These are phyloP conservation scores for Ophthalmolycus amberensis DNA, from an alignment of 2,113 vertebrate genomes.

Conservation along the genomic window DNA sequence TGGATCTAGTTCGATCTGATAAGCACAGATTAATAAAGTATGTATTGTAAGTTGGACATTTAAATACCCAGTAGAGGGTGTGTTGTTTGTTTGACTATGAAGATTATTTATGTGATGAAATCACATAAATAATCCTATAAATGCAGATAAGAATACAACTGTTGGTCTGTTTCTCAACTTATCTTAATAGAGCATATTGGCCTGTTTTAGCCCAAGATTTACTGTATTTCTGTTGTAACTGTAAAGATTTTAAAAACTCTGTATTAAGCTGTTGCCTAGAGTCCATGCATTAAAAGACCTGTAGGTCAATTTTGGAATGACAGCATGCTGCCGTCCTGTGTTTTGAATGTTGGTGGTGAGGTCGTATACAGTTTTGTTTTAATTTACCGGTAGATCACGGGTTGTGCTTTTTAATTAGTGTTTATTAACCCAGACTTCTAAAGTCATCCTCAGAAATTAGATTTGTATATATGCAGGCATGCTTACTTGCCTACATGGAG, in stretches of 20 bases:
- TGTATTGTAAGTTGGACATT: background rate
- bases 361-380: background rate
- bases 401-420: background rate
- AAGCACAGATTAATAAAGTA: constrained; percentile 1
- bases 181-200: background rate
- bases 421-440: background rate
- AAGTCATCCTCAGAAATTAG: constrained; percentile 18
- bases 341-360: background rate
- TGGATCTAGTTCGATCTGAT: constrained; percentile 7
- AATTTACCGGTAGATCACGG: background rate
- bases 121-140: background rate
- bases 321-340: background rate
- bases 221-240: background rate
- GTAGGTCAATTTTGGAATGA: background rate
- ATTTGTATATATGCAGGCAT: constrained; percentile 6
- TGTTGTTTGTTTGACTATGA: constrained; percentile 1
- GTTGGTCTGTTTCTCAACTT: constrained; percentile 2
- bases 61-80: background rate
- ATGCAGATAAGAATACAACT: background rate
- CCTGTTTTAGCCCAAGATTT: background rate
- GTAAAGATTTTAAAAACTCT: background rate
- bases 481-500: constrained; percentile 12
- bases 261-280: background rate
- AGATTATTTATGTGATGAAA: background rate
- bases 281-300: background rate